Evolutionary conservation across 1,140 invertebrate genomes (phyloP).

Genomic region (Drosophila pachea): DNA sequence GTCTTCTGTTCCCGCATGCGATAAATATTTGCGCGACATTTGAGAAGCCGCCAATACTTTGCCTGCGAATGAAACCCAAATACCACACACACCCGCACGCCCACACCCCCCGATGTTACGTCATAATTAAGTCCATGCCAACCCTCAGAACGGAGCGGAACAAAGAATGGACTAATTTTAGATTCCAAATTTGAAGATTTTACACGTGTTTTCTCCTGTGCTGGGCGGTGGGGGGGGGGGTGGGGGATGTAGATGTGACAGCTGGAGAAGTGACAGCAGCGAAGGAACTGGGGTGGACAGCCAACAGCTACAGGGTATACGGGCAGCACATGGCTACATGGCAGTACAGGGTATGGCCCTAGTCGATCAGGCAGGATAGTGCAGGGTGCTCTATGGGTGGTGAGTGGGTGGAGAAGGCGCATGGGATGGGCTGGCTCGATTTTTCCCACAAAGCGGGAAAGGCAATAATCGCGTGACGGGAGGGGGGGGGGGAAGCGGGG

Average conservation of each 20-base stretch:
- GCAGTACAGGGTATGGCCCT: too few relatives aligned
- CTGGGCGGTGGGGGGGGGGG: too few relatives aligned
- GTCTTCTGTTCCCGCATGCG: not conserved
- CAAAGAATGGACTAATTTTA: slow-evolving; percentile 46
- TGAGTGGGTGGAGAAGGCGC: too few relatives aligned
- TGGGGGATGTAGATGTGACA: slow-evolving; percentile 26
- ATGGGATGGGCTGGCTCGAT: too few relatives aligned
- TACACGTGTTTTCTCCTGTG: slow-evolving; percentile 11
- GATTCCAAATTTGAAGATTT: slow-evolving; percentile 37
- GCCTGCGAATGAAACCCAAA: not conserved
- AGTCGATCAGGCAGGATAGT: too few relatives aligned
- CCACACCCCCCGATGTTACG: slow-evolving; percentile 16
- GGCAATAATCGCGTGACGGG: too few relatives aligned
- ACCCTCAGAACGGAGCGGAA: slow-evolving; percentile 8
- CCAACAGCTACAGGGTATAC: too few relatives aligned
- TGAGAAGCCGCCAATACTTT: too few relatives aligned
- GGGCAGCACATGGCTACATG: too few relatives aligned
- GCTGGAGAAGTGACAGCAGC: not conserved
- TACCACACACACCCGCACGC: not conserved
- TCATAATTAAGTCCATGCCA: slow-evolving; percentile 43
- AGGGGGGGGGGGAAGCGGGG: too few relatives aligned
- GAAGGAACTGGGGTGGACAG: not conserved
- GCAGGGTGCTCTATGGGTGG: too few relatives aligned
- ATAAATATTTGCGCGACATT: slow-evolving; percentile 1
- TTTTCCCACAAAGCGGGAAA: too few relatives aligned